A percentile compares a stretch with the other conserved stretches of the same genome.
phyloP scores from a whole-genome alignment of 2,797 vertebrate genomes.

The Enteromius thamalakanensis region DNA sequence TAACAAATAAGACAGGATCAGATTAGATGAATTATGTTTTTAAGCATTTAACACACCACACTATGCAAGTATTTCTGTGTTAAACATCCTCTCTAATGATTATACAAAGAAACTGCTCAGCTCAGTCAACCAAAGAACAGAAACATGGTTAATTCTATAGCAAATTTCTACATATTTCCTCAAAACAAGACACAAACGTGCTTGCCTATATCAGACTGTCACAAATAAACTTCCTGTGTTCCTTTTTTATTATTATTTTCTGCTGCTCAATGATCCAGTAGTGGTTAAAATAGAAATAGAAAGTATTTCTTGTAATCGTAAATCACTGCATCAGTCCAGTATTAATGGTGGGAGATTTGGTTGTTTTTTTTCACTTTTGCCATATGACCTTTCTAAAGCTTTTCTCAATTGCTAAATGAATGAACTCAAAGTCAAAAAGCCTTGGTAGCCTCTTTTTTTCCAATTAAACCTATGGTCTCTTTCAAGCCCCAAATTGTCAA shows the following conservation, averaged over 20 bases:
- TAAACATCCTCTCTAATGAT: conserved; percentile 7
- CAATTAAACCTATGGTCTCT: conserved; percentile 23
- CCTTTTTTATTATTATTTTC: not conserved
- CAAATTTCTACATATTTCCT: conserved; percentile 2
- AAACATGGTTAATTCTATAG: not conserved
- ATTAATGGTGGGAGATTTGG: not conserved
- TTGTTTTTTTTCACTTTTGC: not conserved
- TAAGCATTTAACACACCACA: not conserved
- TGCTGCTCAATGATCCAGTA: not conserved
- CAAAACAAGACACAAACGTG: not conserved
- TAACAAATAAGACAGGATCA: not conserved
- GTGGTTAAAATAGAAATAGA: not conserved
- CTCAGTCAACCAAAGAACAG: not conserved
- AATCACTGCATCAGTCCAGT: not conserved
- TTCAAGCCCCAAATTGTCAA: conserved; percentile 5
- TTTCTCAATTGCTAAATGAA: not conserved
- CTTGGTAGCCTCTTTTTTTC: conserved; percentile 20
- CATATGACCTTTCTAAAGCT: not conserved
- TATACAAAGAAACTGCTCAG: not conserved
- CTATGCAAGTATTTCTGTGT: not conserved
- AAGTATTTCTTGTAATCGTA: not conserved
- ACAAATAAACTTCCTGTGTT: conserved; percentile 21
- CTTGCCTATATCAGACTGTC: not conserved
- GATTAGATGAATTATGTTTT: not conserved
- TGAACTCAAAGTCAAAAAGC: conserved; percentile 21